phyloP scores from a whole-genome alignment of 2,797 vertebrate species.

The Anguilla megastoma region DNA sequence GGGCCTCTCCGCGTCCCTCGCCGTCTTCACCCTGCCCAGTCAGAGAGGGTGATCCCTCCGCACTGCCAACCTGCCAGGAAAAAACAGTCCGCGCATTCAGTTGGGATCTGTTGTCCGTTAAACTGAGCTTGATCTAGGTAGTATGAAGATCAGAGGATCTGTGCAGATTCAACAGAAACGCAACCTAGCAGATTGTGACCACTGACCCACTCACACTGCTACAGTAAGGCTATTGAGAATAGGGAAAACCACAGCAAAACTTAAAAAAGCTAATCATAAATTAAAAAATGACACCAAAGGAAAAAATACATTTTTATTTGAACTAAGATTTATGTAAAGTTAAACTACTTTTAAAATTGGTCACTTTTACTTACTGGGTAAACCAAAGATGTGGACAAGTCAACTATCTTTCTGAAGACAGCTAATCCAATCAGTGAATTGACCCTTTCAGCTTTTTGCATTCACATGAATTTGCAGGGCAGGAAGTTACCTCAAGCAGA shows the following conservation, averaged over 20 bases:
- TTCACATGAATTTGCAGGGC: background rate
- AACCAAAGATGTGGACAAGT: background rate
- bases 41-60: background rate
- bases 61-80: constrained; percentile 13
- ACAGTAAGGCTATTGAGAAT: background rate
- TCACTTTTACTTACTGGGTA: background rate
- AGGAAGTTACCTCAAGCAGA: background rate
- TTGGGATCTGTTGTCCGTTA: background rate
- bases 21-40: constrained; percentile 51
- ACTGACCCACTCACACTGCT: background rate
- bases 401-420: background rate
- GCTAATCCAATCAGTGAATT: background rate
- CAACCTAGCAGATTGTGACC: background rate
- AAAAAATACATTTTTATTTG: background rate
- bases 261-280: no score
- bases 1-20: constrained; percentile 39
- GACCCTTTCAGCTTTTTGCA: background rate
- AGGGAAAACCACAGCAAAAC: background rate
- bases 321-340: background rate
- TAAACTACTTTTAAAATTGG: background rate
- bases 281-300: background rate
- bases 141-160: background rate
- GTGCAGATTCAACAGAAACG: background rate
- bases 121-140: background rate
- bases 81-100: background rate